Percentiles rank a stretch among this genome's conserved stretches.
These are phyloP conservation scores for Orbicella faveolata DNA, from an alignment of 64 coral and sea anemone species.

Conservation along the genomic window DNA sequence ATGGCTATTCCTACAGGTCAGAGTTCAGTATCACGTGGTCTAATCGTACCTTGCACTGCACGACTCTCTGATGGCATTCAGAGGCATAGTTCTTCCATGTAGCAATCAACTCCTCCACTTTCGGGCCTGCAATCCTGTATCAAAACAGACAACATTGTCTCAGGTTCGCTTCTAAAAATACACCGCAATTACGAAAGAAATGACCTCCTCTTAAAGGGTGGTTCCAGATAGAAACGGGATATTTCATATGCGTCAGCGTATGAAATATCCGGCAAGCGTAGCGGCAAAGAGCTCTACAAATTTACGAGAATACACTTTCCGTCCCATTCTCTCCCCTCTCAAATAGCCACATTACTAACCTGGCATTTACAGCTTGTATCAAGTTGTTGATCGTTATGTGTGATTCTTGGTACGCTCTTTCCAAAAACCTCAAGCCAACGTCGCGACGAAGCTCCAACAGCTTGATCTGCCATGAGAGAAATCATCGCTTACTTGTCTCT, in stretches of 20 bases:
- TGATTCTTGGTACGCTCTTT: slow-evolving; percentile 78
- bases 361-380: slow-evolving; percentile 66
- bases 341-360: slow-evolving; percentile 19
- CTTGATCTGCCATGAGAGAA: slow-evolving; percentile 59
- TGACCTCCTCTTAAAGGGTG: no score
- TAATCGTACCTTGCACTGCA: slow-evolving; percentile 71
- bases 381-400: slow-evolving; percentile 74
- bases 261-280: no score
- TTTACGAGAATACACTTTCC: no score
- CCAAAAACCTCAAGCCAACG: slow-evolving; percentile 82
- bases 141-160: neutral
- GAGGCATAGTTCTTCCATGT: slow-evolving; percentile 68
- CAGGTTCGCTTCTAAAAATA: no score
- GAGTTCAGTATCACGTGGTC: neutral
- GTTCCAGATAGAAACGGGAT: no score
- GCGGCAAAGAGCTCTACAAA: no score
- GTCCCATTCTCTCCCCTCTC: no score
- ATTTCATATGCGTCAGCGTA: no score
- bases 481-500: neutral
- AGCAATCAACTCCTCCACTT: slow-evolving; percentile 69
- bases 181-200: no score
- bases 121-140: slow-evolving; percentile 58
- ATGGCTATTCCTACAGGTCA: neutral
- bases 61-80: slow-evolving; percentile 63
- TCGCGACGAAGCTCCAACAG: slow-evolving; percentile 88